Conservation (phyloP, 2,888 invertebrate genomes). For the Scelioninae gen. 1 region DNA sequence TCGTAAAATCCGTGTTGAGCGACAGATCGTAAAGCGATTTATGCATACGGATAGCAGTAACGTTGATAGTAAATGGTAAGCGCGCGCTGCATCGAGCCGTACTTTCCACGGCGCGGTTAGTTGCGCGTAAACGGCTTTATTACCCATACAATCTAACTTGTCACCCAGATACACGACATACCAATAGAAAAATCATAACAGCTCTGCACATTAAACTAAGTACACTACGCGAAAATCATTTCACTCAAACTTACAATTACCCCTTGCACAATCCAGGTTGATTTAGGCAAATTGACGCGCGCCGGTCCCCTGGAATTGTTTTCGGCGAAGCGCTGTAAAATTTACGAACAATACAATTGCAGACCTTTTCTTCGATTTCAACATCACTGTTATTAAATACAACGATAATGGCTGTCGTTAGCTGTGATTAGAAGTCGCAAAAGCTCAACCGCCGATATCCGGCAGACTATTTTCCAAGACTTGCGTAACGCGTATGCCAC, state of each 20-base stretch:
- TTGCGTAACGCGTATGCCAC: constrained; percentile 43
- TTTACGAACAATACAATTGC: constrained; percentile 15
- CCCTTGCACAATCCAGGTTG: constrained; percentile 16
- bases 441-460: constrained; percentile 17
- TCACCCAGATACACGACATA: constrained; percentile 81
- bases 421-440: constrained; percentile 45
- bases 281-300: constrained; percentile 34
- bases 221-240: too few species aligned
- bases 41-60: constrained; percentile 82
- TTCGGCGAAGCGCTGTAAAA: constrained; percentile 28
- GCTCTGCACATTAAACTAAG: constrained; percentile 49
- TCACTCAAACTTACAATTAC: constrained; percentile 10
- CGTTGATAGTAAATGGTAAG: constrained; percentile 82
- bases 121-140: constrained; percentile 83
- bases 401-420: constrained; percentile 22
- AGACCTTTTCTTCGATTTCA: constrained; percentile 16
- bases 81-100: constrained; percentile 70
- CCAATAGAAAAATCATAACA: constrained; percentile 82
- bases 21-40: constrained; percentile 84
- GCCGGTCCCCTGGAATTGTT: constrained; percentile 2
- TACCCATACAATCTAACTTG: constrained; percentile 78
- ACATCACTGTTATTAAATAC: constrained; percentile 12
- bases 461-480: constrained; percentile 13
- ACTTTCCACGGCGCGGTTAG: constrained; percentile 76
- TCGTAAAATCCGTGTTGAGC: constrained; percentile 83